Evolutionary conservation across 2,113 vertebrate genomes (phyloP).

Genomic region (Rhodinocichla rosea): DNA sequence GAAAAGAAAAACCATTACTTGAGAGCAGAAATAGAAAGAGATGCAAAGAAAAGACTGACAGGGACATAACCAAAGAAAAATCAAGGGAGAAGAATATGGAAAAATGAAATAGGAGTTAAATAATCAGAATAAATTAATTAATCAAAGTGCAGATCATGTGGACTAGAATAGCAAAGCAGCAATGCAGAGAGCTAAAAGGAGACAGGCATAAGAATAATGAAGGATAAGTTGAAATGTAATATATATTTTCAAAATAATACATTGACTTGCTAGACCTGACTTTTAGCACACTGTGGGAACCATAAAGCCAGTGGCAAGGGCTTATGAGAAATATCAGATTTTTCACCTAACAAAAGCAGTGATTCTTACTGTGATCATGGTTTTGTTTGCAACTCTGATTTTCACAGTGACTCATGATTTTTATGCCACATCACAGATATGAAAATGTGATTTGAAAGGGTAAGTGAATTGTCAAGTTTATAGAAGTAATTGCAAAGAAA

Average conservation of each 20-base stretch:
- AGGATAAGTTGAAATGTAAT: background rate
- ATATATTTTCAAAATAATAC: conserved; percentile 28
- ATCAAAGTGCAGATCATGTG: conserved; percentile 55
- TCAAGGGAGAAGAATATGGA: conserved; percentile 21
- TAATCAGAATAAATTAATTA: conserved; percentile 72
- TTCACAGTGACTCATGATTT: background rate
- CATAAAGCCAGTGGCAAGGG: background rate
- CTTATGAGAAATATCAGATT: background rate
- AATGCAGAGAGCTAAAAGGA: conserved; percentile 10
- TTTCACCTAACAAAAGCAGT: background rate
- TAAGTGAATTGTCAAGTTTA: background rate
- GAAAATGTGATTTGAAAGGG: background rate
- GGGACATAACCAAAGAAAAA: conserved; percentile 60
- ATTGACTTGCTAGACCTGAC: background rate
- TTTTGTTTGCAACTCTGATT: background rate
- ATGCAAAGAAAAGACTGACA: conserved; percentile 50
- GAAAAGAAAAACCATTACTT: conserved; percentile 32
- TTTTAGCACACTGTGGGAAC: background rate
- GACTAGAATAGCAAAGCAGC: conserved; percentile 55
- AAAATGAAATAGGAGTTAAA: conserved; percentile 60
- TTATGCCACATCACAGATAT: background rate
- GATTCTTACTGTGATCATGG: background rate
- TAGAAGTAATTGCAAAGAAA: background rate
- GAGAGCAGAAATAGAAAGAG: conserved; percentile 27
- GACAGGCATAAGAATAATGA: background rate